phyloP scores from a whole-genome alignment of 2,113 vertebrate species.

The Oreochromis tanganicae region DNA sequence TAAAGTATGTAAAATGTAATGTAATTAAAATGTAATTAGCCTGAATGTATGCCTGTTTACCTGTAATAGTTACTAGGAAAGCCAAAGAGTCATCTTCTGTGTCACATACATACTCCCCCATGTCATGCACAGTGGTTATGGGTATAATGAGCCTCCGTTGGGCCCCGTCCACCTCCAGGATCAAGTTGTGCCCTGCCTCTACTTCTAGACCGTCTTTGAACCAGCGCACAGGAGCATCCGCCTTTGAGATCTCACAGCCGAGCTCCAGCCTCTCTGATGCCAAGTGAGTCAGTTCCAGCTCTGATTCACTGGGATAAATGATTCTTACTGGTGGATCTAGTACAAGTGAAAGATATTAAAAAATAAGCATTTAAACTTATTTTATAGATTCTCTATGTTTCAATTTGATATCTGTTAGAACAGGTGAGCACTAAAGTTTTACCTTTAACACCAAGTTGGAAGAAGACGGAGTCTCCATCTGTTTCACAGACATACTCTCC shows the following conservation, averaged over 20 bases:
- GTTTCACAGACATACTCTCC: slow-evolving; percentile 87
- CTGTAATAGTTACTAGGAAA: slow-evolving; percentile 80
- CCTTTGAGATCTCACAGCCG: slow-evolving; percentile 78
- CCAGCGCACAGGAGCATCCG: slow-evolving; percentile 70
- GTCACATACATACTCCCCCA: slow-evolving; percentile 83
- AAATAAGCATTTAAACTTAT: not conserved
- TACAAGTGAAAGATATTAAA: not conserved
- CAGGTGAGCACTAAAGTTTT: not conserved
- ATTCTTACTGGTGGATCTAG: slow-evolving; percentile 80
- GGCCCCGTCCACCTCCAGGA: slow-evolving; percentile 72
- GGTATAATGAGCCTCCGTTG: slow-evolving; percentile 74
- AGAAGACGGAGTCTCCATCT: slow-evolving; percentile 82
- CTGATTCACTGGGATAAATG: slow-evolving; percentile 66
- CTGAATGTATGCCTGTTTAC: slow-evolving; percentile 44
- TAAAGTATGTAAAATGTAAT: not conserved
- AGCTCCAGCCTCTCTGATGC: slow-evolving; percentile 76
- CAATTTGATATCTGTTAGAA: not conserved
- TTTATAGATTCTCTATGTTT: not conserved
- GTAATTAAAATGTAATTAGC: not conserved
- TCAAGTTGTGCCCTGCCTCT: slow-evolving; percentile 56
- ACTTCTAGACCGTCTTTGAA: slow-evolving; percentile 82
- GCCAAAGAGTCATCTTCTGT: slow-evolving; percentile 78
- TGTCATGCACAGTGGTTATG: slow-evolving; percentile 49
- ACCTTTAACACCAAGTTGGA: slow-evolving; percentile 80
- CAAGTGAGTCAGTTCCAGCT: slow-evolving; percentile 53